These are phyloP conservation scores for Vesta saturnalis DNA, from an alignment of 2,888 invertebrate species.

Conservation along the genomic window DNA sequence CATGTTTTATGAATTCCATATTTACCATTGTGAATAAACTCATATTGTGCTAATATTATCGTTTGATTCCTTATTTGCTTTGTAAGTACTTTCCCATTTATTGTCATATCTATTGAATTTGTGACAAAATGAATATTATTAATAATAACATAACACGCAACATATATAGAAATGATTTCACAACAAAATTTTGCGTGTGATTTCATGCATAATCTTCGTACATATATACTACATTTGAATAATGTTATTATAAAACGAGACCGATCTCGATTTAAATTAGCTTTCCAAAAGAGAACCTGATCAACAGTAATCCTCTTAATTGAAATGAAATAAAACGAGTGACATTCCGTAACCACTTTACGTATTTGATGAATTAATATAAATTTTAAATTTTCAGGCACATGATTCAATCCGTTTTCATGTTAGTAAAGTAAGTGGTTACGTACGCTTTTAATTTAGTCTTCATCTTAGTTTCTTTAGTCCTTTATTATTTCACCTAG, in stretches of 20 bases:
- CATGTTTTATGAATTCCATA: no score
- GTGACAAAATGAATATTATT: no score
- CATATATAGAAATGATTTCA: background rate
- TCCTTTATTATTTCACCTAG: no score
- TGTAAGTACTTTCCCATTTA: no score
- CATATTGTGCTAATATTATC: no score
- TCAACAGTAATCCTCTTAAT: background rate
- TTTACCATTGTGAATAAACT: no score
- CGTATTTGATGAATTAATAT: background rate
- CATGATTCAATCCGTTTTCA: background rate
- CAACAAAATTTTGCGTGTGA: background rate
- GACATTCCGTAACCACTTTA: constrained; percentile 1
- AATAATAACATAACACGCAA: no score
- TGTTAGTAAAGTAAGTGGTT: no score
- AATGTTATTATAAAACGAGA: background rate
- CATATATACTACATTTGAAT: constrained; percentile 1
- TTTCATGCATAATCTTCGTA: background rate
- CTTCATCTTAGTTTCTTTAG: background rate
- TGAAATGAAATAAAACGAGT: background rate
- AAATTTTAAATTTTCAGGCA: constrained; percentile 1
- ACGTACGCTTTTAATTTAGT: background rate
- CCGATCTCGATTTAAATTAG: background rate
- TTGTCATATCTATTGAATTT: no score
- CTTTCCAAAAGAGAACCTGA: background rate
- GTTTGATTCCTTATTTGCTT: no score